phyloP scores from a whole-genome alignment of 1,140 invertebrate species.

The Leptinotarsa texana region DNA sequence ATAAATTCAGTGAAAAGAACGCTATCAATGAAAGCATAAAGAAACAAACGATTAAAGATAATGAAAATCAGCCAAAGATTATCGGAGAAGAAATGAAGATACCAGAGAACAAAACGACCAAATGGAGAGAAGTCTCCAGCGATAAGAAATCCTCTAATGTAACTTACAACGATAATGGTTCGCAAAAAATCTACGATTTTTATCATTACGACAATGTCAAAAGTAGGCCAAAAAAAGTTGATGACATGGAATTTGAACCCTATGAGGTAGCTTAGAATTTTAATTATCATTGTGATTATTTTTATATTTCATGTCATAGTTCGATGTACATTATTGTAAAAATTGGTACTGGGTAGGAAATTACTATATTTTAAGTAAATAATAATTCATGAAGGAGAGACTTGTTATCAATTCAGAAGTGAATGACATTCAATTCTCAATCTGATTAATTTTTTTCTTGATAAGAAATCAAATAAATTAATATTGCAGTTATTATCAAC shows the following conservation, averaged over 20 bases:
- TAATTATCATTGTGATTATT: slow-evolving; percentile 11
- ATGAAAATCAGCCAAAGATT: slow-evolving; percentile 43
- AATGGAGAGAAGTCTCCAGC: slow-evolving; percentile 45
- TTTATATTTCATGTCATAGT: neutral
- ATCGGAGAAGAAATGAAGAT: slow-evolving; percentile 49
- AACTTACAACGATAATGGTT: slow-evolving; percentile 39
- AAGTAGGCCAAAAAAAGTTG: slow-evolving; percentile 62
- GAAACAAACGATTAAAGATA: slow-evolving; percentile 31
- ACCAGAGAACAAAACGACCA: slow-evolving; percentile 36
- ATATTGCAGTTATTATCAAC: no score
- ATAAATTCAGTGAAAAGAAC: slow-evolving; percentile 48
- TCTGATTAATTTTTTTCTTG: no score
- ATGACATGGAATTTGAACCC: slow-evolving; percentile 82
- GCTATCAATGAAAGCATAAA: slow-evolving; percentile 52
- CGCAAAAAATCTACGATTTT: slow-evolving; percentile 41
- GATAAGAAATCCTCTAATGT: slow-evolving; percentile 39
- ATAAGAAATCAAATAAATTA: no score
- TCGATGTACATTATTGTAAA: slow-evolving; percentile 12
- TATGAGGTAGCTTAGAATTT: slow-evolving; percentile 65
- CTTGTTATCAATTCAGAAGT: no score
- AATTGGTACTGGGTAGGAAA: slow-evolving; percentile 13
- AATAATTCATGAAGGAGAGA: no score
- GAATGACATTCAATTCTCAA: no score
- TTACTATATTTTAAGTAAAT: neutral
- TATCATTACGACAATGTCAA: slow-evolving; percentile 46